A percentile compares a stretch with the other conserved stretches of the same genome.
These are phyloP conservation scores for Phrynosoma platyrhinos DNA, from an alignment of 2,113 vertebrate genomes.

Conservation along the genomic window DNA sequence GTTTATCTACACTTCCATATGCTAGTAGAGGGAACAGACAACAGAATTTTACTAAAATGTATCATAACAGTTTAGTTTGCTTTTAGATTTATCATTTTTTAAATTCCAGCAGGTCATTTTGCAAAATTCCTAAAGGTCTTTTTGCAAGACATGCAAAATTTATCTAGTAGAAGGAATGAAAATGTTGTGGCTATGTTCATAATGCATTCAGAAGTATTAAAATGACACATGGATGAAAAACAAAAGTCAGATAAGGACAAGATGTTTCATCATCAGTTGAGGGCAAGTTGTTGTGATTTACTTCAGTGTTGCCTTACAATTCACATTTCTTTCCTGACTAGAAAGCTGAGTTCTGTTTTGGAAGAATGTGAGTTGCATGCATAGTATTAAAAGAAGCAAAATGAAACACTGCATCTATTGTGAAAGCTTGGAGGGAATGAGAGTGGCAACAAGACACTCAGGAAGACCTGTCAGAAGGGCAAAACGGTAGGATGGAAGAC, in stretches of 20 bases:
- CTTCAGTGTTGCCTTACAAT: not conserved
- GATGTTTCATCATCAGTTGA: not conserved
- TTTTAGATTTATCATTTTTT: not conserved
- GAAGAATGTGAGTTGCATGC: not conserved
- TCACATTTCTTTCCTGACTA: not conserved
- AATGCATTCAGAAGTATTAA: not conserved
- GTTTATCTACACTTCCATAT: too few relatives aligned
- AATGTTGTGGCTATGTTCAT: not conserved
- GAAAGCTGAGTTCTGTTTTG: not conserved
- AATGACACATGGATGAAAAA: not conserved
- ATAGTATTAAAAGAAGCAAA: not conserved
- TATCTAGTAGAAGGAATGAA: conserved; percentile 3
- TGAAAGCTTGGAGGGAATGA: not conserved
- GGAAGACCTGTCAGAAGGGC: not conserved
- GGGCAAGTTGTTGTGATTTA: not conserved
- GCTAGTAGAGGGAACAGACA: not conserved
- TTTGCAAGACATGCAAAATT: not conserved
- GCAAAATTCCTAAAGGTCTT: not conserved
- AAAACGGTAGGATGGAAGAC: not conserved
- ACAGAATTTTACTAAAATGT: not conserved
- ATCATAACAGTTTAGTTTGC: not conserved
- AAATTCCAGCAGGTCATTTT: not conserved
- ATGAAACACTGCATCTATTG: conserved; percentile 27
- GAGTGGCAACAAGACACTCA: not conserved
- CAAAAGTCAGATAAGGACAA: conserved; percentile 12